phyloP scores from a whole-genome alignment of 2,888 invertebrate genomes.

The Brenthis ino region DNA sequence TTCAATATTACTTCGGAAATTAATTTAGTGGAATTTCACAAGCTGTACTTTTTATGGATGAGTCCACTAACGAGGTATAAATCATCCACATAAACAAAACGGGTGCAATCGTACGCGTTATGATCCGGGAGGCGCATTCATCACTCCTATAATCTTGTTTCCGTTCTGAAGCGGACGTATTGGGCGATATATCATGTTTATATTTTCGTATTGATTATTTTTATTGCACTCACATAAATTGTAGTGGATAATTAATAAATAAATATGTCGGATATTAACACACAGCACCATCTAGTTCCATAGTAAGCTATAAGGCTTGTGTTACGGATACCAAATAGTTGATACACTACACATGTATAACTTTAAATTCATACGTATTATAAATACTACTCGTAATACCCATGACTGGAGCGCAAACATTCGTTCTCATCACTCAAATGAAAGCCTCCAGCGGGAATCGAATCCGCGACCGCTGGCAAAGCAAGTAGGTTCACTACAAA shows the following conservation, averaged over 20 bases:
- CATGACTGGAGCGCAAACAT: too few relatives aligned
- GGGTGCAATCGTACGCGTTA: constrained; percentile 47
- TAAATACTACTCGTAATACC: too few relatives aligned
- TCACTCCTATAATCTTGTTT: constrained; percentile 67
- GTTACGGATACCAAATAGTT: too few relatives aligned
- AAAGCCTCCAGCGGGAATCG: too few relatives aligned
- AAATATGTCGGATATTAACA: background rate
- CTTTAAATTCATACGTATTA: too few relatives aligned
- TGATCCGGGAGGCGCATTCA: constrained; percentile 60
- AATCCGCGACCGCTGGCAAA: too few relatives aligned
- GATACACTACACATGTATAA: too few relatives aligned
- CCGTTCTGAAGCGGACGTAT: constrained; percentile 57
- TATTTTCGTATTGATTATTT: constrained; percentile 43
- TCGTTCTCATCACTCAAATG: too few relatives aligned
- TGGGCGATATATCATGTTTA: constrained; percentile 59
- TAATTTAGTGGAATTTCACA: constrained; percentile 10
- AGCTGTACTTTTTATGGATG: constrained; percentile 17
- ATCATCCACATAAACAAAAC: constrained; percentile 40
- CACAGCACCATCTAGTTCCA: too few relatives aligned
- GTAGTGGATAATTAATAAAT: background rate
- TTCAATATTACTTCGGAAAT: constrained; percentile 3
- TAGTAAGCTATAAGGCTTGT: too few relatives aligned
- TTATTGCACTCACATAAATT: constrained; percentile 20
- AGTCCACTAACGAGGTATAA: constrained; percentile 33
- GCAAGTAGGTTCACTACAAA: too few relatives aligned